Evolutionary conservation across 35 echinoderm and acorn worm genomes (phyloP), one percentile per base, ranked within the genome.

Genomic region (Heliocidaris tuberculata): DNA sequence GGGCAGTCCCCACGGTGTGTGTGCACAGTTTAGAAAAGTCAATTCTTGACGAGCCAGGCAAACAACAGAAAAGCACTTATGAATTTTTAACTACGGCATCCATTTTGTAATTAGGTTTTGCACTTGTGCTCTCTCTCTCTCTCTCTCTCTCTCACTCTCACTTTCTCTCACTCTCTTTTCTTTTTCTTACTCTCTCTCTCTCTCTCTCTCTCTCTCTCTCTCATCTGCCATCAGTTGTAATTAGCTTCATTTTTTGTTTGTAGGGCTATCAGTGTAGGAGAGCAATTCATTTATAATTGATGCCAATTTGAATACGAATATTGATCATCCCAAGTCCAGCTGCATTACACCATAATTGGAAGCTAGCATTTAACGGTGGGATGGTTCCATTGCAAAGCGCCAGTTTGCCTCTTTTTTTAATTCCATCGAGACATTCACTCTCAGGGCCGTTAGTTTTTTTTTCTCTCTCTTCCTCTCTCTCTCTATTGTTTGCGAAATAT

Each of bases 21-120:
- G 86, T 88, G 86, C 86, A 32, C 86, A 32, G 86, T 88, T 88
- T 88, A 88, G 31, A 32, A 48, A 88, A 88, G 86, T 88, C 86
- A 88, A 88, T 88, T 88, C 47, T 48, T 35, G 47, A 88, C 47
- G 31, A 88, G 21, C 30, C 86, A 70, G 31, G 86, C 86, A 88
- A 88, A 88, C 86, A 88, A 88, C 15, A 88, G 31, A 88, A 48
- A 48, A 48, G 86, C 86, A 88, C 86, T 88, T 88, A 88, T 88
- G 86, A 88, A 88, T 88, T 88, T 88, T 88, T 88, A 88, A 88
- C 30, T 29, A 88, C 9, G 15, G 86, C 86, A 21, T 88, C 86
- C 86, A 88, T 88, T 88, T 88, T 88, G 86, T 88, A 88, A 88
- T 88, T 88, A 88, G 47, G 60, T 27, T 70, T 70, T 70, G 5